Evolutionary conservation across 2,113 vertebrate genomes (phyloP), one percentile per base, ranked within the genome.

Genomic region (Macroglossus sobrinus): DNA sequence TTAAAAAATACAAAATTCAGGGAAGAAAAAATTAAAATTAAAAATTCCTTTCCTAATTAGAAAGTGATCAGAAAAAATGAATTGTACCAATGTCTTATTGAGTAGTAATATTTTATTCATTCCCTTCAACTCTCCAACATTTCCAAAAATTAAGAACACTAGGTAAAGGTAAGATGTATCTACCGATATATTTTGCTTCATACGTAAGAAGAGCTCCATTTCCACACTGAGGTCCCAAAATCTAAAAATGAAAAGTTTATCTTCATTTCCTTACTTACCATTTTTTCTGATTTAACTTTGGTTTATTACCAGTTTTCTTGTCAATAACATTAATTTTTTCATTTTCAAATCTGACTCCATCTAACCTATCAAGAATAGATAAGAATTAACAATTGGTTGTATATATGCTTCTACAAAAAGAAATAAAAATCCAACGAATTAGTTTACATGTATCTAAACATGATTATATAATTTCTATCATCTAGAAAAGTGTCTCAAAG

Each of bases 291-390:
- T 97, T 99, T 94, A 99, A 98, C 94, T 99, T 99, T 71, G 95
- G 98, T 98, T 99, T 99, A 98, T 98, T 99, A 93, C 98, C 98
- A 93, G 98, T 98, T 98, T 99, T 99, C 98, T 99, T 99, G 89
- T 98, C 98, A 75, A 98, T 89, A 91, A 99, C 97, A 9, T 96
- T 99, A 97, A 99, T 99, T 98, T 98, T 99, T 97, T 99, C 99
- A 96, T 99, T 99, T 98, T 99, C 99, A 97, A 98, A 99, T 94
- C 98, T 99, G 89, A 99, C 99, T 94, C 99, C 99, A 94, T 99
- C 99, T 98, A 99, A 98, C 95, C 99, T 99, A 98, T 75, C 69
- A 98, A 95, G 71, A 84, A 97, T 84, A 86, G 87, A 94, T n/a
- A 91, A 86, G 97, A 94, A 86, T 94, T 81, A 89, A 64, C 9